Percentiles rank a stretch among this genome's conserved stretches.
Conservation (phyloP, 2,113 vertebrate genomes). For the Zeus faber region DNA sequence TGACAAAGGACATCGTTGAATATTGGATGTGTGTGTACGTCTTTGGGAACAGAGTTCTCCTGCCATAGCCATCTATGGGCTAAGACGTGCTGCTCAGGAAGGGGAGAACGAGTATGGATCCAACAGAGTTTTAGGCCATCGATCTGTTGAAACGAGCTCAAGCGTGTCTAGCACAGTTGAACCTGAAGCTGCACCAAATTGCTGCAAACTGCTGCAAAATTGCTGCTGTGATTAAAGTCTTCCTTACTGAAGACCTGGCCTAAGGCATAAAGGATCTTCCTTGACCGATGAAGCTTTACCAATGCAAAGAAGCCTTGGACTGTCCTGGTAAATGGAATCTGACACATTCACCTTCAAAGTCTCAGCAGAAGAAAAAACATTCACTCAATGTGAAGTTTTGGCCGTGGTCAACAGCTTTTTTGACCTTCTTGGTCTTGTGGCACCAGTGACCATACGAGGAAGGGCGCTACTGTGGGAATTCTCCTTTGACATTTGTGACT, state of each 20-base stretch:
- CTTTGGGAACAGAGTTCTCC: neutral
- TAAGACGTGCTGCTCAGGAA: constrained; percentile 1
- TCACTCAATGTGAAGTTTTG: constrained; percentile 12
- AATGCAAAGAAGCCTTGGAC: constrained; percentile 15
- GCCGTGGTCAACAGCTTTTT: constrained; percentile 23
- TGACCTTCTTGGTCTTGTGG: constrained; percentile 2
- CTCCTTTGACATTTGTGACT: neutral
- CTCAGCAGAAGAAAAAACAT: neutral
- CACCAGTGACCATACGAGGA: constrained; percentile 14
- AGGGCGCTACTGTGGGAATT: constrained; percentile 9
- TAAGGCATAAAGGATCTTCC: neutral
- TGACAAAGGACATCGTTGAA: neutral
- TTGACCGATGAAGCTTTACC: neutral
- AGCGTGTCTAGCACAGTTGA: neutral
- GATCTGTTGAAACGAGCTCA: neutral
- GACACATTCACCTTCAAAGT: constrained; percentile 27
- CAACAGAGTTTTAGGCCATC: neutral
- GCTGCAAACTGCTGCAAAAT: neutral
- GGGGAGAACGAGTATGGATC: neutral
- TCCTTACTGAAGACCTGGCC: neutral
- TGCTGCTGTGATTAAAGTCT: neutral
- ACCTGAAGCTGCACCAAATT: constrained; percentile 4
- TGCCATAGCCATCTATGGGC: neutral
- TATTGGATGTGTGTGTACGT: neutral
- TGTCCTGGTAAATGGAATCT: constrained; percentile 3